These are phyloP conservation scores for Stegostoma tigrinum DNA, from an alignment of 2,113 vertebrate species.

Conservation along the genomic window DNA sequence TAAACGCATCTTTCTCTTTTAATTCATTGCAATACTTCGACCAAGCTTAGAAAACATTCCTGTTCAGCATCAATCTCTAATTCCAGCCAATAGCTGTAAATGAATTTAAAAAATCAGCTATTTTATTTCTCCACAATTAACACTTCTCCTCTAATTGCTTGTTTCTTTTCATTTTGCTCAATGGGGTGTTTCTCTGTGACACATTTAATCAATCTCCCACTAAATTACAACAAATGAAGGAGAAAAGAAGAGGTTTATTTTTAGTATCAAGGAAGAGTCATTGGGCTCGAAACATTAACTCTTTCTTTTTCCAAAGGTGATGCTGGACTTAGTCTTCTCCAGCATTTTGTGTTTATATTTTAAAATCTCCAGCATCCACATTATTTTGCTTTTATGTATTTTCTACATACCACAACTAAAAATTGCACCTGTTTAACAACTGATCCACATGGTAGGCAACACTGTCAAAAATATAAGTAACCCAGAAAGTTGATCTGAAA, in stretches of 20 bases:
- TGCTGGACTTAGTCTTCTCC: too few relatives aligned
- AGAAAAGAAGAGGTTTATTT: neutral
- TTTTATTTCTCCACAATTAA: neutral
- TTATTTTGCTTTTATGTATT: neutral
- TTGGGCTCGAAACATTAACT: too few relatives aligned
- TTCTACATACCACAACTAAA: too few relatives aligned
- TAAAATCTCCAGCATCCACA: too few relatives aligned
- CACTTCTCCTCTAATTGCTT: neutral
- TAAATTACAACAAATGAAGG: neutral
- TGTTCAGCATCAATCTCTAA: too few relatives aligned
- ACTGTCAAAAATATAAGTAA: neutral
- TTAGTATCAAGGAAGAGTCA: too few relatives aligned
- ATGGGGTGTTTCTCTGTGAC: neutral
- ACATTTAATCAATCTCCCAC: neutral
- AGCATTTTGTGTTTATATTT: too few relatives aligned
- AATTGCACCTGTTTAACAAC: neutral
- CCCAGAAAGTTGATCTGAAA: neutral
- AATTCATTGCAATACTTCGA: neutral
- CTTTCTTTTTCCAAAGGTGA: too few relatives aligned
- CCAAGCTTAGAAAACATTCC: neutral
- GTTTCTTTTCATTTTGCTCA: neutral
- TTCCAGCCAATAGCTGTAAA: too few relatives aligned
- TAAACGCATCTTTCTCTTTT: neutral
- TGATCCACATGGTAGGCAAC: neutral
- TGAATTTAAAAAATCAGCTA: too few relatives aligned